Percentiles rank a stretch among this genome's conserved stretches.
These are phyloP conservation scores for Lasaia peninsularis DNA, from an alignment of 1,140 invertebrate genomes.

Conservation along the genomic window DNA sequence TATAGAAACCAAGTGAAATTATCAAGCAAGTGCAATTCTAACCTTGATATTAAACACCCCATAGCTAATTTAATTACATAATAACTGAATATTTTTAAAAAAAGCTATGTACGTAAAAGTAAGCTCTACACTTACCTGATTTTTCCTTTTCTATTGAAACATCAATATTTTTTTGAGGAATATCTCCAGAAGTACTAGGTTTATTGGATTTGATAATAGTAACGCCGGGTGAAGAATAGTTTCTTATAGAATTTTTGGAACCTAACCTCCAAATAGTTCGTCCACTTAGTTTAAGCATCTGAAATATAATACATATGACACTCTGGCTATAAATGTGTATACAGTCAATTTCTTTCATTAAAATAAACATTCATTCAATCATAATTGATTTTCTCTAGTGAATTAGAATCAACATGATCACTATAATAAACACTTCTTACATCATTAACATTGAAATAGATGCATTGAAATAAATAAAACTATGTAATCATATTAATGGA, in stretches of 20 bases:
- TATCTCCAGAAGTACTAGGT: conserved; percentile 36
- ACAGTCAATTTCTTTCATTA: not conserved
- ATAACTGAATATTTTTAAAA: conserved; percentile 12
- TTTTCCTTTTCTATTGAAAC: conserved; percentile 32
- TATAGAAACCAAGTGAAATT: too few species aligned
- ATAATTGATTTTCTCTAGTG: not conserved
- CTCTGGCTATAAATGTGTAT: not conserved
- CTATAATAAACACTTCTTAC: not conserved
- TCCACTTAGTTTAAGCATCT: conserved; percentile 73
- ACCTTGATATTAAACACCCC: not conserved
- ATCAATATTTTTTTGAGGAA: conserved; percentile 36
- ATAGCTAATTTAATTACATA: conserved; percentile 16
- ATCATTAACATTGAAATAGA: conserved; percentile 6
- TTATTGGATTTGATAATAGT: conserved; percentile 53
- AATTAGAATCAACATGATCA: conserved; percentile 1
- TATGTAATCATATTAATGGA: not conserved
- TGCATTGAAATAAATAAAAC: not conserved
- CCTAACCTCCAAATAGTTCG: conserved; percentile 72
- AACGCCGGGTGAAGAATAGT: conserved; percentile 52
- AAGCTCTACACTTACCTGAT: conserved; percentile 30
- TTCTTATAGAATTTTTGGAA: conserved; percentile 48
- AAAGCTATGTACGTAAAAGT: conserved; percentile 14
- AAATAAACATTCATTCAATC: not conserved
- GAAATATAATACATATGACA: conserved; percentile 21
- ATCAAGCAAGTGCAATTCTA: too few species aligned